Percentiles rank a stretch among this genome's conserved stretches.
Evolutionary conservation across 35 echinoderm and acorn worm genomes (phyloP).

Genomic region (Holothuria glaberrima): DNA sequence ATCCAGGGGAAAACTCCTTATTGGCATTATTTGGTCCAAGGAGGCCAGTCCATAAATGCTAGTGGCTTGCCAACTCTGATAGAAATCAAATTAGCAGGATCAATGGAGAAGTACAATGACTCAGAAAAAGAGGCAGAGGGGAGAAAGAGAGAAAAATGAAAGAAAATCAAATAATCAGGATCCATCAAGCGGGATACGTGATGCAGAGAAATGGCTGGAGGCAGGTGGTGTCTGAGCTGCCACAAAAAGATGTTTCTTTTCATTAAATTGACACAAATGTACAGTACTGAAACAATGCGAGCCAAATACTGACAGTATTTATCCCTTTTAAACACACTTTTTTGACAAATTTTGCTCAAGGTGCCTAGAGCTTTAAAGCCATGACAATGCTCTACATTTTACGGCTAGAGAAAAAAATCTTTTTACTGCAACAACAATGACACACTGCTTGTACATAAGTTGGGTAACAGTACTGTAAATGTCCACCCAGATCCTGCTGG

Average conservation of each 20-base stretch:
- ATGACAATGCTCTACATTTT: too few species aligned
- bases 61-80: conserved; percentile 13
- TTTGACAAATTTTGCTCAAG: too few species aligned
- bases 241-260: conserved; percentile 23
- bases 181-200: not conserved
- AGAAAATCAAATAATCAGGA: conserved; percentile 34
- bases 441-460: too few species aligned
- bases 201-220: conserved; percentile 4
- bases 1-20: not conserved
- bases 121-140: not conserved
- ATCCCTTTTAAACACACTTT: too few species aligned
- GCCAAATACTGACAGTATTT: too few species aligned
- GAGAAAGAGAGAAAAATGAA: not conserved
- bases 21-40: conserved; percentile 9
- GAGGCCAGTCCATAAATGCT: not conserved
- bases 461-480: too few species aligned
- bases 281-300: too few species aligned
- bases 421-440: too few species aligned
- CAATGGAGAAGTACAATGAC: conserved; percentile 48
- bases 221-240: conserved; percentile 12
- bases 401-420: too few species aligned
- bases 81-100: conserved; percentile 47
- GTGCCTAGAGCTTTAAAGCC: too few species aligned
- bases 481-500: too few species aligned
- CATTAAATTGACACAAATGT: too few species aligned